phyloP scores from a whole-genome alignment of 2,888 invertebrate species.

The Hybos culiciformis region DNA sequence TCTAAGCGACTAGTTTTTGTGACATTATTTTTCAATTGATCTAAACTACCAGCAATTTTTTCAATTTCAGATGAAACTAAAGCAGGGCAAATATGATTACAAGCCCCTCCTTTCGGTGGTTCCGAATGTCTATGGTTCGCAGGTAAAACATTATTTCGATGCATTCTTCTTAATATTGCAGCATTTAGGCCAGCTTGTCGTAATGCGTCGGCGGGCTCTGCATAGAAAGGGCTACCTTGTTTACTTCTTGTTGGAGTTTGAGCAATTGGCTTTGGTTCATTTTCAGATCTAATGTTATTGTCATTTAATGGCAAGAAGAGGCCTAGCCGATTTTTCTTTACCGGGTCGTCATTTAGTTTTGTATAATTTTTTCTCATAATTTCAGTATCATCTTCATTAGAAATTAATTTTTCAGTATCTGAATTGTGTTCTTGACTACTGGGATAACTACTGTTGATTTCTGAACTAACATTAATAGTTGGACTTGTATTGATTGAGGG shows the following conservation, averaged over 20 bases:
- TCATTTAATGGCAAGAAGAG: slow-evolving; percentile 25
- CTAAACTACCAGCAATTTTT: slow-evolving; percentile 34
- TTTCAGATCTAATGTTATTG: slow-evolving; percentile 21
- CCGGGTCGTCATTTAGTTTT: slow-evolving; percentile 13
- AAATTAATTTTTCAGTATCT: no score
- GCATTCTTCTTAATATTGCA: slow-evolving; percentile 30
- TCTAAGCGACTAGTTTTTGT: slow-evolving; percentile 35
- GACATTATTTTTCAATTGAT: slow-evolving; percentile 38
- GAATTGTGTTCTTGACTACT: slow-evolving; percentile 11
- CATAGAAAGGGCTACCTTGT: slow-evolving; percentile 76
- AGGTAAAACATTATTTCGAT: slow-evolving; percentile 28
- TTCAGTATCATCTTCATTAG: slow-evolving; percentile 5
- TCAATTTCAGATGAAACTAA: slow-evolving; percentile 43
- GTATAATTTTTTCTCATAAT: slow-evolving; percentile 6
- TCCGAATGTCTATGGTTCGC: slow-evolving; percentile 47
- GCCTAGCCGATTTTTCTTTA: slow-evolving; percentile 25
- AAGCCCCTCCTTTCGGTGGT: slow-evolving; percentile 38
- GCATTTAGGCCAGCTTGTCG: slow-evolving; percentile 36
- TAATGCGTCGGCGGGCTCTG: slow-evolving; percentile 77
- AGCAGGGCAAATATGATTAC: slow-evolving; percentile 40
- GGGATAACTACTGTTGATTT: slow-evolving; percentile 13
- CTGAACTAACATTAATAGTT: slow-evolving; percentile 11
- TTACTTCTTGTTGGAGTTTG: slow-evolving; percentile 37
- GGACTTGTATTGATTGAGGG: slow-evolving; percentile 21
- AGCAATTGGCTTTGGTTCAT: slow-evolving; percentile 28